Evolutionary conservation across 2,113 vertebrate species (phyloP).

Genomic region (Struthio camelus): DNA sequence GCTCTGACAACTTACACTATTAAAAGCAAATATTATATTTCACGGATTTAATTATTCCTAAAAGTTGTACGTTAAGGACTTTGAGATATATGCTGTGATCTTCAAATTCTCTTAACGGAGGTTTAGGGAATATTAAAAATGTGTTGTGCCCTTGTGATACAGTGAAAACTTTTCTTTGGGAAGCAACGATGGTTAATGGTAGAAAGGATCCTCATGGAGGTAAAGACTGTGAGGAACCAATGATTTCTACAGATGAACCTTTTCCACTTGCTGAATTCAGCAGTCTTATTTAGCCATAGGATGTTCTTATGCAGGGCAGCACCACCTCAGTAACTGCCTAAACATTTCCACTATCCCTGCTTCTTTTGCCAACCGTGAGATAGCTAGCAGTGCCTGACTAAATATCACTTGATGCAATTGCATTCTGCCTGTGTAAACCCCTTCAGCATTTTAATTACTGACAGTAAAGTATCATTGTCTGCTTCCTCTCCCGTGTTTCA

Average conservation of each 20-base stretch:
- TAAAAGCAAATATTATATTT: not conserved
- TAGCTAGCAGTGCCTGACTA: rapidly evolving
- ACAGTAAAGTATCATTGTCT: rapidly evolving
- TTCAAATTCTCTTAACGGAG: not conserved
- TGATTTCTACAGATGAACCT: not conserved
- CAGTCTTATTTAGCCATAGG: not conserved
- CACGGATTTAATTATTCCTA: not conserved
- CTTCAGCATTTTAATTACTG: rapidly evolving
- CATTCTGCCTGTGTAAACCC: not conserved
- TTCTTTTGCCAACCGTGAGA: not conserved
- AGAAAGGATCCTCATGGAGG: not conserved
- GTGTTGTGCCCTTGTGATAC: not conserved
- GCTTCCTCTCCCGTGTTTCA: rapidly evolving
- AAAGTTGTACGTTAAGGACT: not conserved
- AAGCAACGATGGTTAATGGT: not conserved
- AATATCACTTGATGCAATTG: rapidly evolving
- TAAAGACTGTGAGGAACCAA: not conserved
- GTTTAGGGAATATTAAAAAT: not conserved
- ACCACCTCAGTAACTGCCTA: not conserved
- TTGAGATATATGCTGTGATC: not conserved
- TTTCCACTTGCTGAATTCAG: not conserved
- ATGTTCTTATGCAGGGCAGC: not conserved
- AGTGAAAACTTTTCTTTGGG: not conserved
- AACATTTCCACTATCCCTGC: rapidly evolving
- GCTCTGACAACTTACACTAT: too few relatives aligned